Conservation (phyloP, 2,797 vertebrate genomes). For the Parambassis ranga region DNA sequence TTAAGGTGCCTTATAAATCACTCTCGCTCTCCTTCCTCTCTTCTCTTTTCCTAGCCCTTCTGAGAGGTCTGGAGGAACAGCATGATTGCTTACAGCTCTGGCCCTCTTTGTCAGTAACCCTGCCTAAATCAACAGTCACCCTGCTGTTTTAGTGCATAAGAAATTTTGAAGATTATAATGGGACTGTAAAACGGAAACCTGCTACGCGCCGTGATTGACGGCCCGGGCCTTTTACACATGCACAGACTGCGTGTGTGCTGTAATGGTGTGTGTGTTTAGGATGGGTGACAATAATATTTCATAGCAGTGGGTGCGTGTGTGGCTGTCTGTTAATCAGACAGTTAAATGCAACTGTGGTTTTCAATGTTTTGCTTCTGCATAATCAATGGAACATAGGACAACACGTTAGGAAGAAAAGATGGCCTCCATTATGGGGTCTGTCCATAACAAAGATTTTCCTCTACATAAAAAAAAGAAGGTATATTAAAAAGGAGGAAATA, state of each 20-base stretch:
- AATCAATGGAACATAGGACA: constrained; percentile 41
- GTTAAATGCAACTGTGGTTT: constrained; percentile 52
- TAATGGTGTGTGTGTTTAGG: constrained; percentile 47
- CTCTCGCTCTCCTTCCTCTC: constrained; percentile 18
- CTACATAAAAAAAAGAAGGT: background rate
- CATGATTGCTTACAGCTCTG: constrained; percentile 52
- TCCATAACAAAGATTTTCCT: constrained; percentile 68
- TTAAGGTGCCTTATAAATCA: constrained; percentile 75
- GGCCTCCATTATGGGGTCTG: constrained; percentile 35
- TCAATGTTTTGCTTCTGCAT: constrained; percentile 39
- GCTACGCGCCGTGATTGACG: constrained; percentile 61
- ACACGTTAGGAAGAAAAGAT: constrained; percentile 34
- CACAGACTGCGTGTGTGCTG: constrained; percentile 27
- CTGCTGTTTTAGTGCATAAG: constrained; percentile 56
- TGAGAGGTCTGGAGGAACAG: constrained; percentile 47
- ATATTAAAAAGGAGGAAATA: constrained; percentile 29
- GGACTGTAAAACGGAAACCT: constrained; percentile 60
- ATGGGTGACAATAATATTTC: constrained; percentile 44
- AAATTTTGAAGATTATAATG: constrained; percentile 61
- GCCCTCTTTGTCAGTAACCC: constrained; percentile 39
- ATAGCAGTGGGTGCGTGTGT: constrained; percentile 16
- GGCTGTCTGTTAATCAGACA: constrained; percentile 50
- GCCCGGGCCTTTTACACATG: constrained; percentile 13
- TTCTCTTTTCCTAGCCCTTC: constrained; percentile 33
- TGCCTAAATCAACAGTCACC: constrained; percentile 66